A percentile compares a stretch with the other conserved stretches of the same genome.
These are phyloP conservation scores for Echinometra lucunter DNA, from an alignment of 53 echinoderm and acorn worm genomes.

Conservation along the genomic window DNA sequence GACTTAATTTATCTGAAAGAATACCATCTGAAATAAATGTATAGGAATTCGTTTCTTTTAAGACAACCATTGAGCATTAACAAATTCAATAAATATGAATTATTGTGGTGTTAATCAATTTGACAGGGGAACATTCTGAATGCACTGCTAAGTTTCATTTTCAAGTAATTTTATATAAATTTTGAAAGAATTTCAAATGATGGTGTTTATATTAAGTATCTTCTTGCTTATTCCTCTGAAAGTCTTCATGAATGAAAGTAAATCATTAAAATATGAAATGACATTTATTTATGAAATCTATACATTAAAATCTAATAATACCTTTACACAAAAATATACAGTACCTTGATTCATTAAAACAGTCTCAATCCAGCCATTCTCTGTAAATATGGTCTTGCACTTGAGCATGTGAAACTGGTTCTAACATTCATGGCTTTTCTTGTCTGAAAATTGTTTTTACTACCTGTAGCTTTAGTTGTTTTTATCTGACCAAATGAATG, in stretches of 20 bases:
- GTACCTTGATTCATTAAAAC: conserved; percentile 58
- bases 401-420: not conserved
- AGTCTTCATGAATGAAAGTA: not conserved
- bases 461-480: not conserved
- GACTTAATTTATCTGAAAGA: no score
- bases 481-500: not conserved
- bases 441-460: not conserved
- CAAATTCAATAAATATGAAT: not conserved
- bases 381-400: not conserved
- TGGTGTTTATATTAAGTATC: not conserved
- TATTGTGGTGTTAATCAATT: not conserved
- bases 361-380: not conserved
- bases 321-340: conserved; percentile 67
- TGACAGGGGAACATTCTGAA: not conserved
- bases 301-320: conserved; percentile 60
- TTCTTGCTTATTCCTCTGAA: not conserved
- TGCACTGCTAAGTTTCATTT: not conserved
- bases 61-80: not conserved
- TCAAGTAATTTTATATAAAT: not conserved
- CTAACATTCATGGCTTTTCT: not conserved
- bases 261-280: not conserved
- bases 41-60: no score
- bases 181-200: no score
- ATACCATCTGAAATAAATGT: no score
- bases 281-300: conserved; percentile 24